Evolutionary conservation across 1,140 invertebrate species (phyloP), one percentile per base, ranked within the genome.

Genomic region (Conus betulinus): DNA sequence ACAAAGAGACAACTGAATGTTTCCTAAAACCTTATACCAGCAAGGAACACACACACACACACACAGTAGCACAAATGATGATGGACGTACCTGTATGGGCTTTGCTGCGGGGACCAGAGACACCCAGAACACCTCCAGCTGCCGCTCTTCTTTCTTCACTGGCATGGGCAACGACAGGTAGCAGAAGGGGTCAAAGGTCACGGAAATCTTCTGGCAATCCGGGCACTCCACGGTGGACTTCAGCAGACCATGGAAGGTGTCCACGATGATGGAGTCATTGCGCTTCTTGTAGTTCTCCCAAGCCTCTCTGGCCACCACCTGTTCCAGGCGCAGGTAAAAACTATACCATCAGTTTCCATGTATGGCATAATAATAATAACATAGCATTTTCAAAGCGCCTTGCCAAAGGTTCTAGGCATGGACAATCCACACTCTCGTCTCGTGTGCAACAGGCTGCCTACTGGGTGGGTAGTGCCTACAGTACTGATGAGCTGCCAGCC

Each of bases 221-320:
- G 97, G 96, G 93, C 97, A 97, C 53, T 96, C 95, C 10, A 97
- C 94, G 5, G 96, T 97, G 6, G 97, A 97, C 92, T 97, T 97
- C 17, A 97, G 94, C 78, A 97, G 95, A 76, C 97, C 96, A 93
- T 97, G 96, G 90, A 97, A 97, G 51, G 96, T 95, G 90, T 97
- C 97, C 5, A 97, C 96, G 88, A 97, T 97, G 39, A 97, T 95
- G 60, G 96, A 97, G 93, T 97, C 96, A 90, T 97, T 97, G 8
- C 97, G 94, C 88, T 95, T 96, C 88, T 95, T 95, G 93, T 97
- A 97, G 89, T 96, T 96, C 23, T 95, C 93, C 97, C 97, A 97
- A 0, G 96, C 95, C 93, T 97, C 96, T 60, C 93, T 92, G 0
- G 97, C 96, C 4, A 96, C 95, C 85, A 95, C 94, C 94, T 96